Evolutionary conservation across 2,797 vertebrate genomes (phyloP).

Genomic region (Loris lydekkerianus): DNA sequence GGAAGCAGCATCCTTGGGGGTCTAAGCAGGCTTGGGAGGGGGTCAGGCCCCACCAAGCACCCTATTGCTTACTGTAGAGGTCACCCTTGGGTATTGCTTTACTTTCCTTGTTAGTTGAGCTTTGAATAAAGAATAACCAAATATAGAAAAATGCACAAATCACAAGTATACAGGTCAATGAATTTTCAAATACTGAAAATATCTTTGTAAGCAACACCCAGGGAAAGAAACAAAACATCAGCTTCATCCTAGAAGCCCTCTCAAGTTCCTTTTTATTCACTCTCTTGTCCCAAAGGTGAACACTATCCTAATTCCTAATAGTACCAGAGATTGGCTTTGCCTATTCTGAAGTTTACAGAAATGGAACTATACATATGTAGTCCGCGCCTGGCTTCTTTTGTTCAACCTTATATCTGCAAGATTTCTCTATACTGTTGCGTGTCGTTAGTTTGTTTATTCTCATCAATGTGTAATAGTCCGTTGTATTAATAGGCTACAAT

Average conservation of each 20-base stretch:
- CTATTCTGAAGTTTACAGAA: neutral
- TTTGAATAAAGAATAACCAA: neutral
- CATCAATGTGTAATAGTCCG: neutral
- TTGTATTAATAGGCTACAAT: neutral
- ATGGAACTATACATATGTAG: neutral
- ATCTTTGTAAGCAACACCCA: neutral
- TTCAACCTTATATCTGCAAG: neutral
- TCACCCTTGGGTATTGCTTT: neutral
- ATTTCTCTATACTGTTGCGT: neutral
- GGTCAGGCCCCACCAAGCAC: neutral
- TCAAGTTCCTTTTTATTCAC: neutral
- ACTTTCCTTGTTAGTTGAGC: neutral
- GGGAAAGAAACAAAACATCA: neutral
- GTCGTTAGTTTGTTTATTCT: neutral
- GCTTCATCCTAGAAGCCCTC: neutral
- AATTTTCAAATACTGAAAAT: neutral
- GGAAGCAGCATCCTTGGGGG: neutral
- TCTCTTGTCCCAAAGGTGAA: neutral
- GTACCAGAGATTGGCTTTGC: neutral
- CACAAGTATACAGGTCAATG: neutral
- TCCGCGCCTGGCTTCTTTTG: neutral
- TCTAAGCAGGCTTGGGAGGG: neutral
- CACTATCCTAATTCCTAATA: neutral
- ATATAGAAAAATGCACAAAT: neutral
- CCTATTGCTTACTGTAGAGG: neutral